Conservation (phyloP, 2,797 vertebrate genomes). For the Sebastes matsubarae region DNA sequence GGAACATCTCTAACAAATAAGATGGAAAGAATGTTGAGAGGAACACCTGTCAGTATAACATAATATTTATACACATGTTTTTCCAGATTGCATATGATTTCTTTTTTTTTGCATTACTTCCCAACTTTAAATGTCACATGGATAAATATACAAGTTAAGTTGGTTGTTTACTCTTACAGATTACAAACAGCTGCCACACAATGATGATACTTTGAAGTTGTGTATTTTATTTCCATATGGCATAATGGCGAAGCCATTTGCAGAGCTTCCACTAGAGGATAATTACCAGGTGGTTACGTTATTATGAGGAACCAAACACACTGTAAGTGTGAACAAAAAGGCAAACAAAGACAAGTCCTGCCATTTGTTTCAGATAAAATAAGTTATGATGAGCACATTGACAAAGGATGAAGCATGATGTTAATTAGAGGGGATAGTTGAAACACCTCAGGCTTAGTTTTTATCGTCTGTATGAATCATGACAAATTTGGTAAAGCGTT, state of each 20-base stretch:
- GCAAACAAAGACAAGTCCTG: background rate
- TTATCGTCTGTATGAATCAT: background rate
- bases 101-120: background rate
- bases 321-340: background rate
- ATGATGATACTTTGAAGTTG: background rate
- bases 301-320: background rate
- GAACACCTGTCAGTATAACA: background rate
- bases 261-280: background rate
- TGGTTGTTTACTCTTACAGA: background rate
- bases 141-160: background rate
- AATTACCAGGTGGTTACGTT: background rate
- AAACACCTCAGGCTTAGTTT: background rate
- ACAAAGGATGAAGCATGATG: background rate
- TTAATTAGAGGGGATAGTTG: background rate
- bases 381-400: background rate
- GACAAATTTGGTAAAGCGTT: background rate
- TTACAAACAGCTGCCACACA: conserved; percentile 15
- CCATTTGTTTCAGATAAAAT: background rate
- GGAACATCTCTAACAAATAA: too few relatives aligned
- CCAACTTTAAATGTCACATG: background rate
- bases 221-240: conserved; percentile 13
- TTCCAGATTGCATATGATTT: background rate
- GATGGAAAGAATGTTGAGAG: too few relatives aligned
- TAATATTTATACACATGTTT: background rate
- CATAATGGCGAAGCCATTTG: background rate